Percentiles rank a stretch among this genome's conserved stretches.
These are phyloP conservation scores for Ctenopoma multispine DNA, from an alignment of 2,797 vertebrate species.

Conservation along the genomic window DNA sequence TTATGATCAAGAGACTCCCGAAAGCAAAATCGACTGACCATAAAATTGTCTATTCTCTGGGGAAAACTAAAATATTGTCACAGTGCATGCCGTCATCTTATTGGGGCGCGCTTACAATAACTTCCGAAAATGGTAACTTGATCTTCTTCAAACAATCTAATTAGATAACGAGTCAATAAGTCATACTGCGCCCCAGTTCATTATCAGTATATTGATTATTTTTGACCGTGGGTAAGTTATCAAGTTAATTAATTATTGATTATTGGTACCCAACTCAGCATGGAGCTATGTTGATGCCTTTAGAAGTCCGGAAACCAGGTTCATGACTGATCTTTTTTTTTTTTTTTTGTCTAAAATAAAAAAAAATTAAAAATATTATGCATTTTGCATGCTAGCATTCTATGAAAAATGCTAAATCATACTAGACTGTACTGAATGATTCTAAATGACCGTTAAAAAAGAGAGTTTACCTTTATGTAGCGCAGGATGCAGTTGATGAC, in stretches of 20 bases:
- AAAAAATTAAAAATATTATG: not conserved
- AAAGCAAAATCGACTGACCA: slow-evolving; percentile 47
- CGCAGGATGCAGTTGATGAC: slow-evolving; percentile 59
- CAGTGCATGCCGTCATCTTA: slow-evolving; percentile 16
- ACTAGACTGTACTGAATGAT: not conserved
- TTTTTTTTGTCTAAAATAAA: not conserved
- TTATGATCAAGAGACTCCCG: slow-evolving; percentile 23
- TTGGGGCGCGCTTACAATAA: slow-evolving; percentile 6
- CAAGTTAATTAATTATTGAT: slow-evolving; percentile 70
- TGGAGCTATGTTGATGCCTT: slow-evolving; percentile 26
- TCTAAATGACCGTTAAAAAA: slow-evolving; percentile 15
- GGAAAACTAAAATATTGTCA: slow-evolving; percentile 45
- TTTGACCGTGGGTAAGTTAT: slow-evolving; percentile 35
- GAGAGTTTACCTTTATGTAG: slow-evolving; percentile 75
- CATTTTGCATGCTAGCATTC: slow-evolving; percentile 4
- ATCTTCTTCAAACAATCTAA: slow-evolving; percentile 21
- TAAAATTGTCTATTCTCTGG: slow-evolving; percentile 48
- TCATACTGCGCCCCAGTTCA: slow-evolving; percentile 29
- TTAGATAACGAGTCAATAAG: slow-evolving; percentile 53
- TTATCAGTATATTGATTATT: slow-evolving; percentile 27
- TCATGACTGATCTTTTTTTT: not conserved
- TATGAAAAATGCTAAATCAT: not conserved
- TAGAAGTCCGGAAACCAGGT: slow-evolving; percentile 20
- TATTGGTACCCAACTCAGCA: slow-evolving; percentile 3
- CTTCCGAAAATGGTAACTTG: slow-evolving; percentile 43